phyloP scores from a whole-genome alignment of 2,888 invertebrate species.

The Nowickia ferox region DNA sequence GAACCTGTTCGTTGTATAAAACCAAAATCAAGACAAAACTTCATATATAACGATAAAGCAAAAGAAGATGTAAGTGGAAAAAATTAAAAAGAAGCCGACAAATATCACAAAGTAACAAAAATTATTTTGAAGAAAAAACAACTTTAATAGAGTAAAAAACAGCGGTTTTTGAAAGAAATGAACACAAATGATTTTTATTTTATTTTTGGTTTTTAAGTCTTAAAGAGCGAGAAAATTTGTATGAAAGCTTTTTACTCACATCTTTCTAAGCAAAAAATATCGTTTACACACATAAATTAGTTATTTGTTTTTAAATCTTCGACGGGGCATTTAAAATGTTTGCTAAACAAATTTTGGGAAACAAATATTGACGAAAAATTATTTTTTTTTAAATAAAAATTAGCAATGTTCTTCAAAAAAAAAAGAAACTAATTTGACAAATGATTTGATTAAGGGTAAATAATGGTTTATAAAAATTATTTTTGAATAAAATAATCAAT shows the following conservation, averaged over 20 bases:
- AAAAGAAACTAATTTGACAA: background rate
- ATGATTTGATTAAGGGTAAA: too few relatives aligned
- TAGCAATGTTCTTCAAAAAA: background rate
- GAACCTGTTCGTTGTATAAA: constrained; percentile 63
- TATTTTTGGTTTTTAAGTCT: background rate
- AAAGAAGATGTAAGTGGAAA: constrained; percentile 50
- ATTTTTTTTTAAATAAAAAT: background rate
- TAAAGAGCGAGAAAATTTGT: constrained; percentile 36
- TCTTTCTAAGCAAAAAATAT: constrained; percentile 26
- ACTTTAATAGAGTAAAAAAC: constrained; percentile 54
- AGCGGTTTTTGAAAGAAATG: constrained; percentile 47
- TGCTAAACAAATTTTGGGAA: constrained; percentile 27
- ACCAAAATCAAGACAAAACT: background rate
- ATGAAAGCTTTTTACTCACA: constrained; percentile 36
- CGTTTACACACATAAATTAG: background rate
- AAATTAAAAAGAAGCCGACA: constrained; percentile 51
- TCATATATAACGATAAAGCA: constrained; percentile 22
- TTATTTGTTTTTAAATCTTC: constrained; percentile 10
- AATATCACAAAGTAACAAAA: constrained; percentile 45
- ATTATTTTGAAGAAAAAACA: constrained; percentile 9
- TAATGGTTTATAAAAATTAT: too few relatives aligned
- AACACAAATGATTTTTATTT: constrained; percentile 21
- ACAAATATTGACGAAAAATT: constrained; percentile 34
- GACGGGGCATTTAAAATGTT: constrained; percentile 12
- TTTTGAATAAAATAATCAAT: background rate